Conservation (phyloP, 2,888 invertebrate species). For the Caenorhabditis imperialis region DNA sequence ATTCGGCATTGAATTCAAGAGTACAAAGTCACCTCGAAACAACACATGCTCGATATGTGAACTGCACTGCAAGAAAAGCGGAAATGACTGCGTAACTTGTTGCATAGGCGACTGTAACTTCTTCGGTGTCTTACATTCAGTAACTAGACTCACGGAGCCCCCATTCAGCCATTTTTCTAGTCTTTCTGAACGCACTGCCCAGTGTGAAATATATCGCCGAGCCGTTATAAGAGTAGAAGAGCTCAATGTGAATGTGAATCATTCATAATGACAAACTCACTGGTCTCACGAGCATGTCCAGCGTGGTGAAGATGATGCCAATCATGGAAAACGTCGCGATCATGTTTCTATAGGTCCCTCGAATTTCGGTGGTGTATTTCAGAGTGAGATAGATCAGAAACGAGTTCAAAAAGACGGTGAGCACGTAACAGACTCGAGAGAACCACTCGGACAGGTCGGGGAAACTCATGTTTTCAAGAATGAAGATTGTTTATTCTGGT, state of each 20-base stretch:
- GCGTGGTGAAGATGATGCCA: conserved; percentile 2
- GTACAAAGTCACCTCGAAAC: too few species aligned
- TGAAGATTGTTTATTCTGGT: too few species aligned
- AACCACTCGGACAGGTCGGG: conserved; percentile 1
- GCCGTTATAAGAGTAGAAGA: conserved; percentile 34
- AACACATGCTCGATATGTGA: conserved; percentile 8
- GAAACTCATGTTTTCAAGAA: too few species aligned
- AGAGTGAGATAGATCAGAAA: conserved; percentile 10
- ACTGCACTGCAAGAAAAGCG: conserved; percentile 12
- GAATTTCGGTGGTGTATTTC: conserved; percentile 11
- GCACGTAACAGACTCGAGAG: conserved; percentile 9
- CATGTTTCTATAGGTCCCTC: conserved; percentile 17
- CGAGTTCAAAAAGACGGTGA: conserved; percentile 16
- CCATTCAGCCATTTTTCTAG: not conserved
- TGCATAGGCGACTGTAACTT: conserved; percentile 2
- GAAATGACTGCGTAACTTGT: not conserved
- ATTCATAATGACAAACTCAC: too few species aligned
- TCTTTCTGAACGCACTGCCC: conserved; percentile 8
- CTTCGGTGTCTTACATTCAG: not conserved
- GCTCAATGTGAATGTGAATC: too few species aligned
- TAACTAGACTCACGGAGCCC: not conserved
- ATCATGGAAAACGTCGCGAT: conserved; percentile 8
- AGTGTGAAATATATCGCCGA: conserved; percentile 29
- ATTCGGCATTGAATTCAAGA: too few species aligned
- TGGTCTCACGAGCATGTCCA: conserved; percentile 16